A percentile compares a stretch with the other conserved stretches of the same genome.
Evolutionary conservation across 2,888 invertebrate species (phyloP).

Genomic region (Bombyx huttoni): DNA sequence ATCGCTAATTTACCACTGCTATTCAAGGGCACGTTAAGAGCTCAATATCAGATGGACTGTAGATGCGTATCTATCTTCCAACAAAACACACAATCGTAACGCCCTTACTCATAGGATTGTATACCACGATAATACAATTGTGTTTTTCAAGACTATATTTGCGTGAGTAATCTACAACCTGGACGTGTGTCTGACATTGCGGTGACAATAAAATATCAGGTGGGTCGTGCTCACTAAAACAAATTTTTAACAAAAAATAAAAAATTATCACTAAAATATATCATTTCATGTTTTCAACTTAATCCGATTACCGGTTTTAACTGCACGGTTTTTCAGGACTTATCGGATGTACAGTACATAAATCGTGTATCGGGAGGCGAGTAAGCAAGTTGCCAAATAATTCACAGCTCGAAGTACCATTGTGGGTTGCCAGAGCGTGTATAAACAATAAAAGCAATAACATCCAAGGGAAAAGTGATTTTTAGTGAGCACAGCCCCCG

Average conservation of each 20-base stretch:
- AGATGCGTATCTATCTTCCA: too few relatives aligned
- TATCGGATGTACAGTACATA: conserved; percentile 29
- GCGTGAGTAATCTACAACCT: too few relatives aligned
- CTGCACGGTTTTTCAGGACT: conserved; percentile 18
- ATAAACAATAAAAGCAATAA: conserved; percentile 59
- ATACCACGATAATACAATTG: too few relatives aligned
- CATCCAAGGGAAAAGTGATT: conserved; percentile 42
- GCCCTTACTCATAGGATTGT: too few relatives aligned
- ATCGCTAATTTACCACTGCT: too few relatives aligned
- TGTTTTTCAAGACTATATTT: too few relatives aligned
- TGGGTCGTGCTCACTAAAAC: too few relatives aligned
- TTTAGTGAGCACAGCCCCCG: conserved; percentile 11
- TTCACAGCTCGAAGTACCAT: conserved; percentile 51
- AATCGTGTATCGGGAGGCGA: conserved; percentile 48
- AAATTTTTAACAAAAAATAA: neutral
- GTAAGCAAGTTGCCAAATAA: conserved; percentile 53
- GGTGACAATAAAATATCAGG: too few relatives aligned
- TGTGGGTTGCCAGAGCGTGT: conserved; percentile 37
- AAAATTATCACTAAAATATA: neutral
- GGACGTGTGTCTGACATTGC: too few relatives aligned
- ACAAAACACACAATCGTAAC: too few relatives aligned
- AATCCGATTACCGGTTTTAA: conserved; percentile 15
- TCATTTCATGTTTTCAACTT: conserved; percentile 2
- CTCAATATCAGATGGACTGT: too few relatives aligned
- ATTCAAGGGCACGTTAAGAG: too few relatives aligned